Conservation (phyloP, 2,888 invertebrate species). For the Eumerus sabulonum region DNA sequence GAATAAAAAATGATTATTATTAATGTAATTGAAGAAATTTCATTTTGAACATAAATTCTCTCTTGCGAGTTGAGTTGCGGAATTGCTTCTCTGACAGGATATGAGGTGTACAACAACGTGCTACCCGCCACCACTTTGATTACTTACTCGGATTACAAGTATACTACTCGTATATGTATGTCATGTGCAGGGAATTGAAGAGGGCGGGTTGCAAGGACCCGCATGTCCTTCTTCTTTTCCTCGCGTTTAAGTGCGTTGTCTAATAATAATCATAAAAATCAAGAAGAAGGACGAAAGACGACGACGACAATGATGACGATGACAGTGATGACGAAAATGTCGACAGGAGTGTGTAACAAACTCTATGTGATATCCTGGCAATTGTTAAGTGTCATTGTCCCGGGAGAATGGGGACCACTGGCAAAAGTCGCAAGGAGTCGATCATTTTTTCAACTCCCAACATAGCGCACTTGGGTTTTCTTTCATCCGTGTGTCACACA, state of each 20-base stretch:
- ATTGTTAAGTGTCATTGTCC: slow-evolving; percentile 53
- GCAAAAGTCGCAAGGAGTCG: slow-evolving; percentile 38
- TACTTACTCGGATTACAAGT: slow-evolving; percentile 59
- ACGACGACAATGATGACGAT: slow-evolving; percentile 8
- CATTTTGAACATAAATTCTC: slow-evolving; percentile 57
- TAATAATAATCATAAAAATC: slow-evolving; percentile 68
- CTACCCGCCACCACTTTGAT: slow-evolving; percentile 40
- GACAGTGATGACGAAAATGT: slow-evolving; percentile 27
- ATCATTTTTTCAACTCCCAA: slow-evolving; percentile 24
- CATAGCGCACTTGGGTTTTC: slow-evolving; percentile 53
- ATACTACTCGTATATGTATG: no score
- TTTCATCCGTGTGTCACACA: slow-evolving; percentile 32
- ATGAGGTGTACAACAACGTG: slow-evolving; percentile 35
- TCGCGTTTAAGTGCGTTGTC: slow-evolving; percentile 60
- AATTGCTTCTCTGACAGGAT: slow-evolving; percentile 58
- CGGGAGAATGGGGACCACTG: slow-evolving; percentile 12
- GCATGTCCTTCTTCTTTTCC: slow-evolving; percentile 1
- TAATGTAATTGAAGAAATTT: slow-evolving; percentile 67
- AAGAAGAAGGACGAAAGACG: slow-evolving; percentile 63
- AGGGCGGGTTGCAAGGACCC: not conserved
- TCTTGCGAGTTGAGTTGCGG: slow-evolving; percentile 27
- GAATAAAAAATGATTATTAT: slow-evolving; percentile 66
- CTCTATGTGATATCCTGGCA: slow-evolving; percentile 52
- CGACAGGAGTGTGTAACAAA: slow-evolving; percentile 45
- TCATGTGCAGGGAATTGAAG: slow-evolving; percentile 17